phyloP scores from a whole-genome alignment of 2,113 vertebrate species.

The Marmota monax region DNA sequence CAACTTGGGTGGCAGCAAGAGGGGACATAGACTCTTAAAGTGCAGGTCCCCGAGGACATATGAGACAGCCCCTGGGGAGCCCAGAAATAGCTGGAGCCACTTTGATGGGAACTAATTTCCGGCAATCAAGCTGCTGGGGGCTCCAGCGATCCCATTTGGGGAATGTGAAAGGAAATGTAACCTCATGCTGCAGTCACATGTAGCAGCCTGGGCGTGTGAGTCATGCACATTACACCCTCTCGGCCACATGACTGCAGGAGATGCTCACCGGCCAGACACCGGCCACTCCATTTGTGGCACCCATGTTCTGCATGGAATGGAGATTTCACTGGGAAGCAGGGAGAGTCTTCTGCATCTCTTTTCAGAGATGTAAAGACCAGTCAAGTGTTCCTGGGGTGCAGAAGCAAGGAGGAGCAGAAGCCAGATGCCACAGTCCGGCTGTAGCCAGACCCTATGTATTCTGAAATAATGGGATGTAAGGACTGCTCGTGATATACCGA shows the following conservation, averaged over 20 bases:
- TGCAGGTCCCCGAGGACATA: fast-evolving
- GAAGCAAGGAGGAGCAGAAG: not conserved
- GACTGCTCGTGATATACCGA: not conserved
- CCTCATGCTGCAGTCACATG: not conserved
- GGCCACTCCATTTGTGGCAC: not conserved
- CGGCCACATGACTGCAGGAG: not conserved
- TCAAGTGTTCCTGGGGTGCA: not conserved
- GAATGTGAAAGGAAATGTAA: conserved; percentile 28
- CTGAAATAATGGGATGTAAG: not conserved
- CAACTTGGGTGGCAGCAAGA: too few species aligned
- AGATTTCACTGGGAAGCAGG: not conserved
- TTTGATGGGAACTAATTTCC: not conserved
- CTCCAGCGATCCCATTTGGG: not conserved
- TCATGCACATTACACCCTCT: not conserved
- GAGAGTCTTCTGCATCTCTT: not conserved
- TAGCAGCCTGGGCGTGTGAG: not conserved
- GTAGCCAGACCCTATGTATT: not conserved
- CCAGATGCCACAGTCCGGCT: not conserved
- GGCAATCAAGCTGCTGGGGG: not conserved
- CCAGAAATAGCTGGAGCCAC: not conserved
- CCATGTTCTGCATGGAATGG: not conserved
- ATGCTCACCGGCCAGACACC: not conserved
- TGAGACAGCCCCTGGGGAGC: not conserved
- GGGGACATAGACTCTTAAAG: not conserved
- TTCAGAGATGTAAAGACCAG: not conserved